Evolutionary conservation across 2,888 invertebrate species (phyloP).

Genomic region (Drosophila setosimentum): DNA sequence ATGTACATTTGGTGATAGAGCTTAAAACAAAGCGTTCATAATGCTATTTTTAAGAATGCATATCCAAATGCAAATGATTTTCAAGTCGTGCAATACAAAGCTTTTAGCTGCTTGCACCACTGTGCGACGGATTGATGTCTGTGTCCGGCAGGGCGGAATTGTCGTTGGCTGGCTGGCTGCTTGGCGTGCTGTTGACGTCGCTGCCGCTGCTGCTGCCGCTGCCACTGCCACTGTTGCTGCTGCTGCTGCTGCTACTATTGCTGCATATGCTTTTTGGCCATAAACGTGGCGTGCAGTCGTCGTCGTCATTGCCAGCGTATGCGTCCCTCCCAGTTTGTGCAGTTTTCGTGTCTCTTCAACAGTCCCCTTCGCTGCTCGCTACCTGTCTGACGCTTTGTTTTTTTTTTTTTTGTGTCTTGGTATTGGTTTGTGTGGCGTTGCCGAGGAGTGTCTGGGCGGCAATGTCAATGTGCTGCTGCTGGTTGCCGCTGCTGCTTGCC

Average conservation of each 20-base stretch:
- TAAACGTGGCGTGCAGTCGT: conserved; percentile 61
- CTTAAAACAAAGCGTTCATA: neutral
- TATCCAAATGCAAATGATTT: neutral
- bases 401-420: conserved; percentile 34
- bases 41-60: neutral
- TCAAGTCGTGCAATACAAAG: neutral
- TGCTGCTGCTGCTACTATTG: conserved; percentile 22
- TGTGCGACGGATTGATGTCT: conserved; percentile 64
- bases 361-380: conserved; percentile 37
- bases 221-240: conserved; percentile 11
- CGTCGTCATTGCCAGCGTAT: conserved; percentile 33
- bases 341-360: conserved; percentile 40
- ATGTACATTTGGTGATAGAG: neutral
- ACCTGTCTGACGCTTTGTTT: conserved; percentile 74
- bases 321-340: conserved; percentile 31
- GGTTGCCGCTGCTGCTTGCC: conserved; percentile 20
- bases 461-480: conserved; percentile 74
- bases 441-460: conserved; percentile 69
- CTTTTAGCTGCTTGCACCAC: conserved; percentile 33
- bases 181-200: conserved; percentile 39
- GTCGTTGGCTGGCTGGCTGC: conserved; percentile 43
- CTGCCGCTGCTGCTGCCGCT: conserved; percentile 13
- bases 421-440: conserved; percentile 50
- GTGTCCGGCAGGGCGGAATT: conserved; percentile 60
- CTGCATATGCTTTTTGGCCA: conserved; percentile 70